phyloP scores from a whole-genome alignment of 2,113 vertebrate genomes.

The Coregonus clupeaformis region DNA sequence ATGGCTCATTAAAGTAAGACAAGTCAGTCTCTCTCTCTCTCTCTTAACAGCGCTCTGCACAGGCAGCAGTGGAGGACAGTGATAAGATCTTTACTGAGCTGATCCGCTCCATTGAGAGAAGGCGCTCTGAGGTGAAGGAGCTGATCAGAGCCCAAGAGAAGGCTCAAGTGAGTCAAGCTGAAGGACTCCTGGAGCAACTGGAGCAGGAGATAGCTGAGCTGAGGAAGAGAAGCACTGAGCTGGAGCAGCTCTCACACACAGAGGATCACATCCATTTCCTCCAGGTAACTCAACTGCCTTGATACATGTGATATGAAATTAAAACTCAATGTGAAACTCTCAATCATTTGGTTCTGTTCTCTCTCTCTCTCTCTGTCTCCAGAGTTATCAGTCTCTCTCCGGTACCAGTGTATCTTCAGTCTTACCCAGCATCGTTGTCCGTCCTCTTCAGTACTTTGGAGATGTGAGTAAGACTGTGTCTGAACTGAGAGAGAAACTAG shows the following conservation, averaged over 20 bases:
- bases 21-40: no score
- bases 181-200: background rate
- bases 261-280: background rate
- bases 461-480: no score
- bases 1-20: no score
- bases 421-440: no score
- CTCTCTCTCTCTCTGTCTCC: no score
- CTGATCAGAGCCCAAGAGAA: conserved; percentile 28
- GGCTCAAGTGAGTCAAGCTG: conserved; percentile 9
- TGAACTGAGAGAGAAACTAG: no score
- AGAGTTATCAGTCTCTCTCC: no score
- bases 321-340: no score
- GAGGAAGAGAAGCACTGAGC: background rate
- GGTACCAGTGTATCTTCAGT: no score
- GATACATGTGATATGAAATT: no score
- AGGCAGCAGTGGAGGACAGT: conserved; percentile 16
- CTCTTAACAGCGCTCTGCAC: conserved; percentile 12
- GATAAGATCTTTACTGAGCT: conserved; percentile 29
- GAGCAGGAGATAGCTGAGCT: background rate
- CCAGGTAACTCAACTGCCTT: background rate
- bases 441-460: no score
- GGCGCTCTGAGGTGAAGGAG: conserved; percentile 18
- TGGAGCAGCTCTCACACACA: background rate
- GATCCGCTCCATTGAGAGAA: conserved; percentile 19
- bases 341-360: no score